phyloP scores from a whole-genome alignment of 2,797 vertebrate genomes.

The Catamblyrhynchus diadema region DNA sequence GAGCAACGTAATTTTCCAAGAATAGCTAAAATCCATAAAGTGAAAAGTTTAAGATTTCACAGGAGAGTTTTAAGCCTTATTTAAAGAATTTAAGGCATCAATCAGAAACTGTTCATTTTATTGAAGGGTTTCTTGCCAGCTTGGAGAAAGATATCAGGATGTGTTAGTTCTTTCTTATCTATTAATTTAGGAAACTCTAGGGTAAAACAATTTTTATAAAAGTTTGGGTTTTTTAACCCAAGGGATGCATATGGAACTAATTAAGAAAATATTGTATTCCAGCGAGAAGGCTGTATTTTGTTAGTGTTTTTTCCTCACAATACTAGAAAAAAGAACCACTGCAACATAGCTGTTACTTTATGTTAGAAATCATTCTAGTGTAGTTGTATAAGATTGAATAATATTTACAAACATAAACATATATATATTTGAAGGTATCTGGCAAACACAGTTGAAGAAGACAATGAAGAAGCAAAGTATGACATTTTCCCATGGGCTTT shows the following conservation, averaged over 20 bases:
- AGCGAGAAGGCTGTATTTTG: background rate
- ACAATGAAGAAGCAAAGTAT: slow-evolving; percentile 91
- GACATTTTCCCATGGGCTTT: slow-evolving; percentile 97
- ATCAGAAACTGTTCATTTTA: background rate
- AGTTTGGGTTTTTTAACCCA: background rate
- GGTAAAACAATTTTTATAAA: background rate
- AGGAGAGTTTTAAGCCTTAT: background rate
- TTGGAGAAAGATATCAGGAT: background rate
- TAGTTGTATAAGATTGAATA: background rate
- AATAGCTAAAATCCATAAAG: background rate
- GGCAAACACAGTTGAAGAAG: slow-evolving; percentile 97
- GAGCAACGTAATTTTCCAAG: background rate
- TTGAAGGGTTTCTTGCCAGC: background rate
- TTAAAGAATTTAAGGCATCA: background rate
- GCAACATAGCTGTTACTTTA: background rate
- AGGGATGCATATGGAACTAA: background rate
- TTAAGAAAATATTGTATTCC: background rate
- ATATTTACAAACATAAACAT: background rate
- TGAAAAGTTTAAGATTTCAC: background rate
- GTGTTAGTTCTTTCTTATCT: background rate
- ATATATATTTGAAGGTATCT: slow-evolving; percentile 83
- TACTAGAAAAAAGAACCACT: background rate
- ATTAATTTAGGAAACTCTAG: background rate
- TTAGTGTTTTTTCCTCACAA: background rate
- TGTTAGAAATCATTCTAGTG: background rate